Percentiles rank a stretch among this genome's conserved stretches.
Evolutionary conservation across 2,888 invertebrate genomes (phyloP).

Genomic region (Meta bourneti): DNA sequence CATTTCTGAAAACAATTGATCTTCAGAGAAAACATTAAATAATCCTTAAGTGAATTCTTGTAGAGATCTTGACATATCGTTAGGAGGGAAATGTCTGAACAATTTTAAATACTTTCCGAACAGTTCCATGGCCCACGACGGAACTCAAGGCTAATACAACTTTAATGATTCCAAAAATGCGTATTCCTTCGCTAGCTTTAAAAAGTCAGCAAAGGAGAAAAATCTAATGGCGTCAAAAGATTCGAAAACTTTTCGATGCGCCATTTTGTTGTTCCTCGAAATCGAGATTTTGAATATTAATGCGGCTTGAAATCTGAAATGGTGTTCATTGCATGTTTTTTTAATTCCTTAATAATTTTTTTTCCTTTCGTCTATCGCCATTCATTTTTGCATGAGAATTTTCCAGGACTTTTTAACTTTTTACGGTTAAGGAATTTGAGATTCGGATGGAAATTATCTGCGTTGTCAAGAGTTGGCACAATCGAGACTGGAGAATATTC

Average conservation of each 20-base stretch:
- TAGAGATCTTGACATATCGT: not conserved
- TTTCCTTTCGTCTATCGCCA: not conserved
- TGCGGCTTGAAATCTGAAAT: not conserved
- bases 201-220: not conserved
- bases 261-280: not conserved
- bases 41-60: constrained; percentile 1
- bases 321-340: not conserved
- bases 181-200: not conserved
- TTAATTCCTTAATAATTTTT: not conserved
- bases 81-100: constrained; percentile 1
- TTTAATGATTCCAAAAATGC: constrained; percentile 1
- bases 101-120: constrained; percentile 12
- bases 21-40: constrained; percentile 5
- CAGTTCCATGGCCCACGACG: not conserved
- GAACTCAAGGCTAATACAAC: not conserved
- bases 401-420: no score
- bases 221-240: not conserved
- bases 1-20: not conserved
- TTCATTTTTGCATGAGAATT: no score
- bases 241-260: not conserved
- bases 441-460: no score
- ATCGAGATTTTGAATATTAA: not conserved
- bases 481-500: no score
- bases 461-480: no score
- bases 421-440: no score